Percentiles rank a stretch among this genome's conserved stretches.
phyloP scores from a whole-genome alignment of 2,797 vertebrate genomes.

The Taeniopygia guttata region DNA sequence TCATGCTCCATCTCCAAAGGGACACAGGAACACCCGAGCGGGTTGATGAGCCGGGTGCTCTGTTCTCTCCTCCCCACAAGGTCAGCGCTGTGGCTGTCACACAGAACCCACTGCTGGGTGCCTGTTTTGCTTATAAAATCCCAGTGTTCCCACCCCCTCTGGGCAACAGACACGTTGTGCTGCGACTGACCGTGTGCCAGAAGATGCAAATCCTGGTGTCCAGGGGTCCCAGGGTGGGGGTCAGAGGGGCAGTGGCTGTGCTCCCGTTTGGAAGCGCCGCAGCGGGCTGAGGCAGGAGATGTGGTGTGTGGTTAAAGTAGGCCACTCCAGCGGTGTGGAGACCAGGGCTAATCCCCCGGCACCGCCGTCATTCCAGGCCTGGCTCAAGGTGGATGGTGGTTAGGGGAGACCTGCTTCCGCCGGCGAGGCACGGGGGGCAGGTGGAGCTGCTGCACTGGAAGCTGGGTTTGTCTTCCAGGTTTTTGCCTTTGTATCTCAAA shows the following conservation, averaged over 20 bases:
- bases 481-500: background rate
- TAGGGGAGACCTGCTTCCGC: background rate
- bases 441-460: background rate
- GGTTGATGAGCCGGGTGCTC: background rate
- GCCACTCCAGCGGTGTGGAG: background rate
- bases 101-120: background rate
- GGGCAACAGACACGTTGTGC: rapidly evolving
- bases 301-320: background rate
- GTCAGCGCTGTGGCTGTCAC: background rate
- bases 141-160: rapidly evolving
- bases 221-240: background rate
- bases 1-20: background rate
- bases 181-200: background rate
- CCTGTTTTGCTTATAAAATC: background rate
- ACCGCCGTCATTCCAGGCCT: background rate
- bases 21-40: background rate
- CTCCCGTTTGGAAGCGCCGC: rapidly evolving
- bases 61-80: slow-evolving; percentile 38
- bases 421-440: background rate
- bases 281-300: background rate
- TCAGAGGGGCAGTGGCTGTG: background rate
- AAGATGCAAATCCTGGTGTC: background rate
- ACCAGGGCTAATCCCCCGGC: background rate
- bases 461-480: background rate
- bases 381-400: background rate